These are phyloP conservation scores for Pristionchus maxplancki DNA, from an alignment of 2,888 invertebrate genomes.

Conservation along the genomic window DNA sequence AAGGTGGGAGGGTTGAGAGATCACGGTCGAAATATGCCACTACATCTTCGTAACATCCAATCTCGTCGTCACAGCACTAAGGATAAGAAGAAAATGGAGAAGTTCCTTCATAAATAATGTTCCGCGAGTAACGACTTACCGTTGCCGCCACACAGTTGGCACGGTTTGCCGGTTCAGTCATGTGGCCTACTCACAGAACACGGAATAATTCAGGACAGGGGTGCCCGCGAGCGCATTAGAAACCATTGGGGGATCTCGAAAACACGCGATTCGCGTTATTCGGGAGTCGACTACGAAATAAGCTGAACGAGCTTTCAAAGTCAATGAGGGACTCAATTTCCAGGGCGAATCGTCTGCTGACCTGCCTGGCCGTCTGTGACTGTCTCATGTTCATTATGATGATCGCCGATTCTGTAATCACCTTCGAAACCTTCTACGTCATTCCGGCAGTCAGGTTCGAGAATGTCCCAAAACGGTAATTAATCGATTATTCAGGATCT, in stretches of 20 bases:
- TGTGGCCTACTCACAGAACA: not conserved
- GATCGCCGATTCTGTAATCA: slow-evolving; percentile 60
- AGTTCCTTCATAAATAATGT: not conserved
- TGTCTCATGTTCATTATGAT: slow-evolving; percentile 67
- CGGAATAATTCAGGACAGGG: not conserved
- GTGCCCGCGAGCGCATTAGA: not conserved
- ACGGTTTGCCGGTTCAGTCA: not conserved
- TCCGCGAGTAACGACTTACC: not conserved
- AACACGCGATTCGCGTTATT: not conserved
- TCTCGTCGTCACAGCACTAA: too few species aligned
- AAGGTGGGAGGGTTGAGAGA: not conserved
- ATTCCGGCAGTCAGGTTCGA: slow-evolving; percentile 58
- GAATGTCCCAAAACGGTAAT: not conserved
- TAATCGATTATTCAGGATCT: not conserved
- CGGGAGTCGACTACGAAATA: too few species aligned
- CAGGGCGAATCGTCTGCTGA: slow-evolving; percentile 67
- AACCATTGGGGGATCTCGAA: not conserved
- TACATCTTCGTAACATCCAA: not conserved
- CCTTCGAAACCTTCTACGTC: slow-evolving; percentile 58
- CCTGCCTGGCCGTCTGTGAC: slow-evolving; percentile 66
- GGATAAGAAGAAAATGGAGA: too few species aligned
- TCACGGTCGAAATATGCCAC: not conserved
- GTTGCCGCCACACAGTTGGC: not conserved
- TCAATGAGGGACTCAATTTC: too few species aligned
- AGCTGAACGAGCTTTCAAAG: too few species aligned